phyloP scores from a whole-genome alignment of 2,113 vertebrate genomes.

The Emydura subglobosa region DNA sequence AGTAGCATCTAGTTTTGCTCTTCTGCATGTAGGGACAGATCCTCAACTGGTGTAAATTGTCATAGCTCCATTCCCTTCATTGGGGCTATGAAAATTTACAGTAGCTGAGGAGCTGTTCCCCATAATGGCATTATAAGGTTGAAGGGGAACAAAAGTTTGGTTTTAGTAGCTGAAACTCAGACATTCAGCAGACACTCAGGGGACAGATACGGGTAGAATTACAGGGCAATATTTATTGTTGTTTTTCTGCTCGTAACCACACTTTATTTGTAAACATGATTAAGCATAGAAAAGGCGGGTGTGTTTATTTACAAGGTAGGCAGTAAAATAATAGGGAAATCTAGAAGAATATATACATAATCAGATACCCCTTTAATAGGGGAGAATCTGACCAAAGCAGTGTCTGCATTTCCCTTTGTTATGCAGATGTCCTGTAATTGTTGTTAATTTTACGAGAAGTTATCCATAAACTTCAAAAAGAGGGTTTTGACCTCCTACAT shows the following conservation, averaged over 20 bases:
- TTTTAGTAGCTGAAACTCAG: accelerated
- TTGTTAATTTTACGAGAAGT: neutral
- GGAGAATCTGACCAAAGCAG: neutral
- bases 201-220: neutral
- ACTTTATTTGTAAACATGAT: neutral
- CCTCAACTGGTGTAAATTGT: neutral
- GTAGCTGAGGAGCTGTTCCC: accelerated
- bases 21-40: neutral
- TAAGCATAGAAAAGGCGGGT: neutral
- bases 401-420: accelerated
- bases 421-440: accelerated
- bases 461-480: accelerated
- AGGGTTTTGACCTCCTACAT: neutral
- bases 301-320: neutral
- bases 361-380: accelerated
- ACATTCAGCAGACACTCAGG: accelerated
- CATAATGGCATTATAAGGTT: neutral
- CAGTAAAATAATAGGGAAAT: accelerated
- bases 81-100: neutral
- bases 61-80: neutral
- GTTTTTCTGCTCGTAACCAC: accelerated
- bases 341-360: accelerated
- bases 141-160: neutral
- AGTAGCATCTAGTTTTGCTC: accelerated
- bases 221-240: neutral